phyloP scores from a whole-genome alignment of 2,113 vertebrate genomes.

The Calypte anna region DNA sequence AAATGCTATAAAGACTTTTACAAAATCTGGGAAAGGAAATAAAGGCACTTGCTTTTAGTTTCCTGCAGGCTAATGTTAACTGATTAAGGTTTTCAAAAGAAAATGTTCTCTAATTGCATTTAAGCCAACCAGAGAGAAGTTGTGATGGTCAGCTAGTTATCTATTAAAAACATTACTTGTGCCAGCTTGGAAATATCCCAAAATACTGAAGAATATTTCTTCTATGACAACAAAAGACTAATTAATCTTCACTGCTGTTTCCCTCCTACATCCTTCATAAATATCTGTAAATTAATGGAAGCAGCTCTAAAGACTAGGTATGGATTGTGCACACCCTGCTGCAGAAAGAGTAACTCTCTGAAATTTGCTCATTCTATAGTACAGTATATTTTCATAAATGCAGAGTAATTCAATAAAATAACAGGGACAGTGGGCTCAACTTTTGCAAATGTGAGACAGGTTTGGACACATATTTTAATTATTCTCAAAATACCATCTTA shows the following conservation, averaged over 20 bases:
- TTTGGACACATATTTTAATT: not conserved
- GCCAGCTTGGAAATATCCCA: not conserved
- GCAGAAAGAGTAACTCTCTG: not conserved
- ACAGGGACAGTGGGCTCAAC: not conserved
- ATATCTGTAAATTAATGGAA: not conserved
- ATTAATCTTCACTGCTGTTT: not conserved
- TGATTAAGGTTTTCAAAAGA: not conserved
- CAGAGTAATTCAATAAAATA: not conserved
- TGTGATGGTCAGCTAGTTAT: not conserved
- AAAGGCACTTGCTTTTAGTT: not conserved
- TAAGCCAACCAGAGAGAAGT: not conserved
- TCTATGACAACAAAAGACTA: not conserved
- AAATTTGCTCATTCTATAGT: not conserved
- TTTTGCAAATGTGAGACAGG: not conserved
- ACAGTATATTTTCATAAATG: not conserved
- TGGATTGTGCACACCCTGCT: not conserved
- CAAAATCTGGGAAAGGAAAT: not conserved
- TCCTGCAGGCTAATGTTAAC: not conserved
- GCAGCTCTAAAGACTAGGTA: not conserved
- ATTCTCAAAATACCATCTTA: not conserved
- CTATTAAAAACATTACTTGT: not conserved
- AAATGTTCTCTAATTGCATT: not conserved
- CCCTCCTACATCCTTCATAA: not conserved
- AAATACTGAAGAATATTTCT: not conserved
- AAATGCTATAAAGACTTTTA: not conserved